Base-by-base conservation (phyloP, 2,113 vertebrate genomes). In the Lucifuga dentata region DNA sequence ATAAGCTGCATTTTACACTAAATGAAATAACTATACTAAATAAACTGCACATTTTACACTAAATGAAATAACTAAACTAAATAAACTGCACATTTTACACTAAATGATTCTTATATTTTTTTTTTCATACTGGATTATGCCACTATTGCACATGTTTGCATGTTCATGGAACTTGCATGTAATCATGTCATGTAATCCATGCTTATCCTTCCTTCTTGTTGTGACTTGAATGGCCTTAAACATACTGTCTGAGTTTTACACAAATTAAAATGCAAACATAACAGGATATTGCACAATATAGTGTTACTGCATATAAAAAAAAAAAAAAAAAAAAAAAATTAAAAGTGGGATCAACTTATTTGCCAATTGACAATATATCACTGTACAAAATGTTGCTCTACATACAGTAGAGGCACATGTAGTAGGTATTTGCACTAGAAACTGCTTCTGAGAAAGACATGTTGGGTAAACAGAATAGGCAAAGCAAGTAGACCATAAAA, bases 401-500 rank as follows among this genome's bases (percentile, higher is more conserved):
- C 15, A 35, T 17, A n/a, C n/a, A n/a, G n/a, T n/a, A 53, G 60
- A 9, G 10, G 16, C 39, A 49, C 21, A 26, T 45, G 40, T 12
- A 46, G 5, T 4, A 44, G 13, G 29, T 60, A 13, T 55, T 17
- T 35, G 17, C 60, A 20, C 69, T 43, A 12, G 11, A 46, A 5
- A 29, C 77, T 64, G 55, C 78, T 71, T 76, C 33, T 78, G 56
- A 71, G 65, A 60, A 56, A 53, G 52, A 83, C 71, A 79, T 80
- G 36, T 72, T 52, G 23, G 46, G 20, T 73, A 50, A 80, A 78
- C 35, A 76, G 49, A 83, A 80, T 44, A 35, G 59, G 44, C 50
- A 80, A 72, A 86, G 71, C 32, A 70, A 83, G 70, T 64, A 24
- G 67, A 83, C 64, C 86, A 86, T 88, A 70, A 84, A 78, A 49